Evolutionary conservation across 2,888 invertebrate species (phyloP), one percentile per base, ranked within the genome.

Genomic region (Linyphia triangularis): DNA sequence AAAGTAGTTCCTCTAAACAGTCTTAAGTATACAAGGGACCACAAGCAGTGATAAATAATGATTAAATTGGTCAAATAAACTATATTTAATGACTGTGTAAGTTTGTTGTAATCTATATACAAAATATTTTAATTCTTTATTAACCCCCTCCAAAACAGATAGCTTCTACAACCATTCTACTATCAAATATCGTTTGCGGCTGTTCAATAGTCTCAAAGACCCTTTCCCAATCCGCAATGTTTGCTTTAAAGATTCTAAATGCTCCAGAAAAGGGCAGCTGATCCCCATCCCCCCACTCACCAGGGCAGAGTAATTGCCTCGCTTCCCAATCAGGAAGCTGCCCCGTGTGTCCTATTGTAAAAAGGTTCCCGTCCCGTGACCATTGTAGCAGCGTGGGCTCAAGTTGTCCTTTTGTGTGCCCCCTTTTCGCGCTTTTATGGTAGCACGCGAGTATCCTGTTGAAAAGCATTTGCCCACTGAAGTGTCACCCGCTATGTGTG

Each of bases 391-490:
- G 16, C 10, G 73, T 19, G 16, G 33, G 73, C 26, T 73, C 59
- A 28, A 9, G 69, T 28, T 61, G 37, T 40, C 43, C 72, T 72
- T 61, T 82, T 63, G 26, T 59, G 28, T 10, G 10, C 59, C 82
- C 61, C 67, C 72, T 40, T 59, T 70, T 57, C 43, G 82, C 43
- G 24, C 72, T 37, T 72, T 40, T n/a, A 40, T 37, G 59, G 70
- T 72, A 43, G 51, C 26, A 33, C 82, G 61, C 72, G 69, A 67
- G 81, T 69, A 67, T 24, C 69, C 67, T 81, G 59, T 81, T 81
- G 51, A 81, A 51, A n/a, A 69, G 57, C 67, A 26, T 30, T 19
- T 43, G 28, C n/a, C 63, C 22, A 30, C 73, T 59, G 51, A 19
- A 73, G 73, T 57, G 69, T 67, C 83, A 73, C 37, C 83, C 83